These are phyloP conservation scores for Myotis vivesi DNA, from an alignment of 2,797 vertebrate genomes.

Conservation along the genomic window DNA sequence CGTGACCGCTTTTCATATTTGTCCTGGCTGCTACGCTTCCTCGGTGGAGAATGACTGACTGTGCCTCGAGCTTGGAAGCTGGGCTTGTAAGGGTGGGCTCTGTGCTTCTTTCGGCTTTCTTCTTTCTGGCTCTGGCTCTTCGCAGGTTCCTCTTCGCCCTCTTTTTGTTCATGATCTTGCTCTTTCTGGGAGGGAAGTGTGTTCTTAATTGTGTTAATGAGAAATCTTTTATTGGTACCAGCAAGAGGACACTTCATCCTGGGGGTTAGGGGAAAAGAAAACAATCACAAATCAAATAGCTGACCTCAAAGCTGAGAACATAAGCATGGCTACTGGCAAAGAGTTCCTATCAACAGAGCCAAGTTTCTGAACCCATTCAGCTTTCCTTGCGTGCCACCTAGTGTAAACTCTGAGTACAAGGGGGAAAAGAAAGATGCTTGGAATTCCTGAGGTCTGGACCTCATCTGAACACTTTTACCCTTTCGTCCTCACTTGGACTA, in stretches of 20 bases:
- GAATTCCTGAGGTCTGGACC: background rate
- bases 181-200: slow-evolving; percentile 86
- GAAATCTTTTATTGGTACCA: slow-evolving; percentile 96
- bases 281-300: background rate
- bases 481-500: background rate
- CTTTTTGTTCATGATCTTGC: slow-evolving; percentile 82
- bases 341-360: background rate
- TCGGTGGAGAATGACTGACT: slow-evolving; percentile 79
- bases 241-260: slow-evolving; percentile 98
- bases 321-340: background rate
- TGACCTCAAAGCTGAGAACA: background rate
- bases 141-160: slow-evolving; percentile 78
- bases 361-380: slow-evolving; percentile 65
- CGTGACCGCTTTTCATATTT: slow-evolving; percentile 77
- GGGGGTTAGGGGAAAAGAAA: slow-evolving; percentile 50
- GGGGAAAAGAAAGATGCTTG: slow-evolving; percentile 49
- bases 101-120: slow-evolving; percentile 80
- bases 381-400: slow-evolving; percentile 88
- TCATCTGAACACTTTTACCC: background rate
- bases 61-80: slow-evolving; percentile 78
- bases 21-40: slow-evolving; percentile 80
- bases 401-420: slow-evolving; percentile 84
- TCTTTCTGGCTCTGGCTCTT: slow-evolving; percentile 82
- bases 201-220: slow-evolving; percentile 96
- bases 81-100: slow-evolving; percentile 82